These are phyloP conservation scores for Macaria notata DNA, from an alignment of 2,888 invertebrate species.

Conservation along the genomic window DNA sequence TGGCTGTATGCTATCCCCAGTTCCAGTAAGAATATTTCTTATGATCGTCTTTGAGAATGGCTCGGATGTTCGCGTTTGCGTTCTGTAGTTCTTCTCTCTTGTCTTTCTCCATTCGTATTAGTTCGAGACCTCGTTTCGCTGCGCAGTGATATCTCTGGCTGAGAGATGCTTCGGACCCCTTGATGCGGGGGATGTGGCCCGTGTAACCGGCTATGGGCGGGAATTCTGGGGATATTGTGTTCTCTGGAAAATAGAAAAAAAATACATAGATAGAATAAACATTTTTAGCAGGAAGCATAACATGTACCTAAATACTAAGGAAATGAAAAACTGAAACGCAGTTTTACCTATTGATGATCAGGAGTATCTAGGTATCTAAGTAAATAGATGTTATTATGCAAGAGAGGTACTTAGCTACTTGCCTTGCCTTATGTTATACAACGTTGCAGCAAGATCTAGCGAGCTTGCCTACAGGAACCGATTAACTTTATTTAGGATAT, in stretches of 20 bases:
- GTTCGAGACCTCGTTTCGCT: constrained; percentile 84
- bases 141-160: constrained; percentile 86
- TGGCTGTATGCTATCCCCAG: constrained; percentile 81
- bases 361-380: too few relatives aligned
- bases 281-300: too few relatives aligned
- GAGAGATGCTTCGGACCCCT: constrained; percentile 85
- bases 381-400: too few relatives aligned
- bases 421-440: too few relatives aligned
- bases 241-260: constrained; percentile 68
- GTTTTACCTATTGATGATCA: too few relatives aligned
- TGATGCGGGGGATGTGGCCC: constrained; percentile 87
- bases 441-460: too few relatives aligned
- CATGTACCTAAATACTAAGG: too few relatives aligned
- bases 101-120: constrained; percentile 81
- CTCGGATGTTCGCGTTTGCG: constrained; percentile 62
- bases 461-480: too few relatives aligned
- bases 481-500: too few relatives aligned
- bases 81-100: constrained; percentile 67
- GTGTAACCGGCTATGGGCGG: constrained; percentile 89
- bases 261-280: too few relatives aligned
- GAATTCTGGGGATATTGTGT: constrained; percentile 84
- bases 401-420: too few relatives aligned
- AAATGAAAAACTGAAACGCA: too few relatives aligned
- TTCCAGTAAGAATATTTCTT: constrained; percentile 76
- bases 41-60: constrained; percentile 65